A percentile compares a stretch with the other conserved stretches of the same genome.
These are phyloP conservation scores for Trichomalopsis sarcophagae DNA, from an alignment of 1,140 invertebrate species.

Conservation along the genomic window DNA sequence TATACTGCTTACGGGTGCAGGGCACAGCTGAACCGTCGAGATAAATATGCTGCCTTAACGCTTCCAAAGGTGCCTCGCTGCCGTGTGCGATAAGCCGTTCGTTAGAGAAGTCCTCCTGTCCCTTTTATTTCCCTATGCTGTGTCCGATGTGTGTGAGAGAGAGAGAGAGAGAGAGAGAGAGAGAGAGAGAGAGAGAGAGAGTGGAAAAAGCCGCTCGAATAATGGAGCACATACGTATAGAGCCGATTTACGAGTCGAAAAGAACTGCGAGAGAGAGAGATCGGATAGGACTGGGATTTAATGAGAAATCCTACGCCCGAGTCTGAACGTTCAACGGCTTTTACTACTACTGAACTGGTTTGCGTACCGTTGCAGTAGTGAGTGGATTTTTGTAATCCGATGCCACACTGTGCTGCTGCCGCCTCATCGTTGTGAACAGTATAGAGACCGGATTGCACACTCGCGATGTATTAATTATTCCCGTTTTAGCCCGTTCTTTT, in stretches of 20 bases:
- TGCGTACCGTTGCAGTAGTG: not conserved
- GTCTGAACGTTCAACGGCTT: constrained; percentile 14
- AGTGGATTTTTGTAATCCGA: constrained; percentile 14
- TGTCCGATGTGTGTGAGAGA: too few relatives aligned
- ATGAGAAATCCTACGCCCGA: constrained; percentile 9
- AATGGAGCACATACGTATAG: not conserved
- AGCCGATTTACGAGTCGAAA: not conserved
- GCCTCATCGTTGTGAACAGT: not conserved
- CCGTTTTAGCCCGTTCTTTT: too few relatives aligned
- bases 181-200: too few relatives aligned
- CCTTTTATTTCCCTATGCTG: not conserved
- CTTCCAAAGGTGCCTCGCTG: not conserved
- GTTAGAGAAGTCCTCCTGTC: not conserved
- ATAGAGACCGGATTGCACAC: not conserved
- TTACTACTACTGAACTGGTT: constrained; percentile 23
- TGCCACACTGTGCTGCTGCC: not conserved
- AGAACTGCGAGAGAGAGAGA: not conserved
- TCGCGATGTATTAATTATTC: too few relatives aligned
- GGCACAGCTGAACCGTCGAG: not conserved
- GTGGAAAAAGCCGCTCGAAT: not conserved
- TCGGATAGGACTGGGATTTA: not conserved
- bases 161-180: too few relatives aligned
- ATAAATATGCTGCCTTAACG: not conserved
- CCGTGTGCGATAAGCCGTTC: not conserved
- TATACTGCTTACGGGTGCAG: too few relatives aligned